Conservation (phyloP, 2,113 vertebrate species). For the Mola mola region DNA sequence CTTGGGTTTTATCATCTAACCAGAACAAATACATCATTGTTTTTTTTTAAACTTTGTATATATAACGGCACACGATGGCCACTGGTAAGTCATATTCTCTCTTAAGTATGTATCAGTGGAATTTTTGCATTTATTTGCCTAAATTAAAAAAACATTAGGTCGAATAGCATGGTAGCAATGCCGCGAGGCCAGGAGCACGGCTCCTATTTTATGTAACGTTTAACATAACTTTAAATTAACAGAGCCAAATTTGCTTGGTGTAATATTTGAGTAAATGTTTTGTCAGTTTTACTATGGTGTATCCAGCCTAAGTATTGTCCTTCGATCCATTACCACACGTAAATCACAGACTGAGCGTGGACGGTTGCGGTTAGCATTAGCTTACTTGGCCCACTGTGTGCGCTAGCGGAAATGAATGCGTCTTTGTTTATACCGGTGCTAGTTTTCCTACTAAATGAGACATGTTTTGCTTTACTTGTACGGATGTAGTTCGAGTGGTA, state of each 20-base stretch:
- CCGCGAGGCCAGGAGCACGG: conserved; percentile 55
- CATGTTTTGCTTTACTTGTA: background rate
- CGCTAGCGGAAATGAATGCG: background rate
- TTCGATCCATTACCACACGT: background rate
- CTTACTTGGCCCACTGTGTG: background rate
- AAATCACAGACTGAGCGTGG: background rate
- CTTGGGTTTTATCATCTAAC: conserved; percentile 60
- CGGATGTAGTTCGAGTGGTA: rapidly evolving
- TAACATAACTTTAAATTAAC: too few relatives aligned
- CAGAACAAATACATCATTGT: conserved; percentile 11
- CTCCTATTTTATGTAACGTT: conserved; percentile 34
- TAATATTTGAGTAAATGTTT: background rate
- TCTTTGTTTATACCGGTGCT: conserved; percentile 61
- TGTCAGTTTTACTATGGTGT: rapidly evolving
- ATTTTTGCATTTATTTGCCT: background rate
- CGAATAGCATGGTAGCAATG: conserved; percentile 21
- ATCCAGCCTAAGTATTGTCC: too few relatives aligned
- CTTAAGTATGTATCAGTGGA: too few relatives aligned
- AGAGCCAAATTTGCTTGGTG: too few relatives aligned
- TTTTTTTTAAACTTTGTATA: conserved; percentile 44
- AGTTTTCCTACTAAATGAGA: rapidly evolving
- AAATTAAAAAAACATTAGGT: conserved; percentile 8
- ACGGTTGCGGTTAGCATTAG: background rate
- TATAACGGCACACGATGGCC: conserved; percentile 70
- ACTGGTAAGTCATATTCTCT: conserved; percentile 75